Evolutionary conservation across 2,113 vertebrate genomes (phyloP), one percentile per base, ranked within the genome.

Genomic region (Morone saxatilis): DNA sequence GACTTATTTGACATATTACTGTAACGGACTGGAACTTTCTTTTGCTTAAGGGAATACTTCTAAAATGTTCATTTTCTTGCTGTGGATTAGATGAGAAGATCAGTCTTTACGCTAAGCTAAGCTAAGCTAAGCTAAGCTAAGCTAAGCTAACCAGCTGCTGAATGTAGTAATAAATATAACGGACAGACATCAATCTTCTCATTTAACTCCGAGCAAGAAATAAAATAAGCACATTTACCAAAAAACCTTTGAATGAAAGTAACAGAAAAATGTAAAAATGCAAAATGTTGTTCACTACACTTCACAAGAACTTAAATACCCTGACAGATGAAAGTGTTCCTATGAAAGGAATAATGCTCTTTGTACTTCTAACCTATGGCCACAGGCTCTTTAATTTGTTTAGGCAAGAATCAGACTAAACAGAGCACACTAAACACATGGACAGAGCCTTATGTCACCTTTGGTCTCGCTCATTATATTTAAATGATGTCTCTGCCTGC

Each of bases 361-460:
- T 31, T 31, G 31, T 31, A 20, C 56, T 43, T 65, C 13, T 56
- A 43, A 60, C 17, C 13, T 5, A 6, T 2, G 11, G 66, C 31
- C 16, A 20, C 56, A 65, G 20, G 10, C 38, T 20, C 11, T 41
- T 63, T 7, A 41, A 36, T n/a, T 1, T 13, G 19, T 72, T 86
- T 72, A 61, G 17, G 38, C 5, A 0, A 22, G 54, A 71, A 56
- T 19, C 7, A 71, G 47, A 65, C 74, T 16, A 73, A 77, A 86
- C 41, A 63, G 20, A 31, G 60, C 4, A 31, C 17, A 54, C 25
- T n/a, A 7, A 25, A n/a, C 45, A 63, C 45, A 0, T 0, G 16
- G 43, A 2, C 57, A 13, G 31, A 69, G 56, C 36, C n/a, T n/a
- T 1, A 4, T 4, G 38, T 71, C 63, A 76, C 43, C 51, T 61